Evolutionary conservation across 1,140 invertebrate species (phyloP).

Genomic region (Solenopsis fugax): DNA sequence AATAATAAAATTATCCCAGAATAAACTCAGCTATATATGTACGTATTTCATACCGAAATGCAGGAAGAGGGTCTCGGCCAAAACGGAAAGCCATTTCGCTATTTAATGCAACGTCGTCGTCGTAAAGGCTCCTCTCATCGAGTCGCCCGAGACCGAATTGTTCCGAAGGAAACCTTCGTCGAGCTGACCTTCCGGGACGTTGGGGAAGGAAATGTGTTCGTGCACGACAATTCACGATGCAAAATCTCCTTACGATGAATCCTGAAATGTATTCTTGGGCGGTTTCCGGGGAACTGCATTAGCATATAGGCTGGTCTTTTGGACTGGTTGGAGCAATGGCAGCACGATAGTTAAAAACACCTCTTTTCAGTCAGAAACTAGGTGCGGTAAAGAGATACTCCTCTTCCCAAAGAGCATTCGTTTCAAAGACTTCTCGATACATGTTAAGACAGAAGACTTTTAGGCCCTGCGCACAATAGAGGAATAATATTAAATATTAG

Average conservation of each 20-base stretch:
- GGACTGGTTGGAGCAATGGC: conserved; percentile 43
- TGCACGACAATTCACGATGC: conserved; percentile 31
- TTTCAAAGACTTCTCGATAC: conserved; percentile 15
- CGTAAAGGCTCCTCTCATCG: neutral
- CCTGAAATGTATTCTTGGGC: conserved; percentile 34
- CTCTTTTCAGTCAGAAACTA: conserved; percentile 33
- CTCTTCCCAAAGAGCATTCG: neutral
- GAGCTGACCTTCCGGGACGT: conserved; percentile 3
- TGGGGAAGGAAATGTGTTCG: conserved; percentile 15
- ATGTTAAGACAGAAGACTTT: neutral
- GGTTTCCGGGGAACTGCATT: conserved; percentile 38
- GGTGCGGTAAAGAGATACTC: conserved; percentile 9
- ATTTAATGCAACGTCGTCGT: neutral
- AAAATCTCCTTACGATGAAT: neutral
- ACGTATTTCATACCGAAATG: neutral
- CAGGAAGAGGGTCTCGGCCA: neutral
- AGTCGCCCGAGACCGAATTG: conserved; percentile 6
- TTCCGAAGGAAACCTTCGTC: neutral
- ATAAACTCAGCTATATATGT: neutral
- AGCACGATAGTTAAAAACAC: conserved; percentile 29
- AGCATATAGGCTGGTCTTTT: conserved; percentile 38
- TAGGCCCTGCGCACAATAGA: too few species aligned
- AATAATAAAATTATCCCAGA: neutral
- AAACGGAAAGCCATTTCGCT: neutral
- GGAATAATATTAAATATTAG: too few species aligned